A percentile compares a stretch with the other conserved stretches of the same genome.
phyloP scores from a whole-genome alignment of 2,113 vertebrate species.

The Sturnira hondurensis region DNA sequence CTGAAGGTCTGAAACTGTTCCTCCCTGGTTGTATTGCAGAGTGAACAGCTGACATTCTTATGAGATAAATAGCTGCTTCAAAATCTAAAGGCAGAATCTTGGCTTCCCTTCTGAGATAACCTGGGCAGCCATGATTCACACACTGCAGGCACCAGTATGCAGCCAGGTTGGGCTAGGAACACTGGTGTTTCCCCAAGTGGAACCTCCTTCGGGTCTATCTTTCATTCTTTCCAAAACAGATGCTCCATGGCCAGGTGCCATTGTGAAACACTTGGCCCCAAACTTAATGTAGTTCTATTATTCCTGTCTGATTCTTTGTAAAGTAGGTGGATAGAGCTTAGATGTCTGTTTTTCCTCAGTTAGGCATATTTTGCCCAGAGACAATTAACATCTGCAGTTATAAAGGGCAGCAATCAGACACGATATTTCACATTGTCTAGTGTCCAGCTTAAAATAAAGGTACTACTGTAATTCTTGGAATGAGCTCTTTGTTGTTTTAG shows the following conservation, averaged over 20 bases:
- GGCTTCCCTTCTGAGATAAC: constrained; percentile 36
- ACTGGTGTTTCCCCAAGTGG: not conserved
- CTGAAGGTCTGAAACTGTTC: constrained; percentile 53
- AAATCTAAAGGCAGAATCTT: constrained; percentile 62
- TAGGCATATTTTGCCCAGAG: not conserved
- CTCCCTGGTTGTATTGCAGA: constrained; percentile 48
- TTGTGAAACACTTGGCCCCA: not conserved
- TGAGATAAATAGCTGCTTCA: constrained; percentile 61
- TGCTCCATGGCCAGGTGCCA: not conserved
- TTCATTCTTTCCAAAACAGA: constrained; percentile 18
- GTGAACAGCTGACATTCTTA: constrained; percentile 53
- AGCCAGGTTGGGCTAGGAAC: not conserved
- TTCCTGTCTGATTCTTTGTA: constrained; percentile 8
- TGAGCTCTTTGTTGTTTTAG: not conserved
- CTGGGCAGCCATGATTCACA: constrained; percentile 42
- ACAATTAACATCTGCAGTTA: not conserved
- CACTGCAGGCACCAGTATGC: not conserved
- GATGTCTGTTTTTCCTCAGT: not conserved
- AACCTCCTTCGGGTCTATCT: not conserved
- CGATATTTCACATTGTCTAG: constrained; percentile 4
- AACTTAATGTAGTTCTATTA: constrained; percentile 4
- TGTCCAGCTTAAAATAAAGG: constrained; percentile 8
- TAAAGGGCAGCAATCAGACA: not conserved
- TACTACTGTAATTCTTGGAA: not conserved
- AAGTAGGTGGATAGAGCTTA: not conserved